Percentiles rank a stretch among this genome's conserved stretches.
phyloP scores from a whole-genome alignment of 2,888 invertebrate genomes.

The Calliphora vomitoria region DNA sequence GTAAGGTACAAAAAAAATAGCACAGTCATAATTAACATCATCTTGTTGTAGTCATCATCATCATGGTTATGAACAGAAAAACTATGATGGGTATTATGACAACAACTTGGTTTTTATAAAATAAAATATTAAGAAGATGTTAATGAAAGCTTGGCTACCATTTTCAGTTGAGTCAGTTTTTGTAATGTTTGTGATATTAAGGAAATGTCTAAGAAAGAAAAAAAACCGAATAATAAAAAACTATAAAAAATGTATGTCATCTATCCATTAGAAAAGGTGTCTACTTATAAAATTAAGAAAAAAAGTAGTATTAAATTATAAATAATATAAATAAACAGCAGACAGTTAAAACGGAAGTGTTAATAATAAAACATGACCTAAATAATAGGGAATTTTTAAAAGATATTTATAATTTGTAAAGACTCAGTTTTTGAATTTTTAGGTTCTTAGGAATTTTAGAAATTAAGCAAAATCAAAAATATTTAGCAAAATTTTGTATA shows the following conservation, averaged over 20 bases:
- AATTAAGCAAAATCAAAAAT: neutral
- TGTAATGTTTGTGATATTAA: no score
- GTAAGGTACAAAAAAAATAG: constrained; percentile 23
- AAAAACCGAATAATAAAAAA: neutral
- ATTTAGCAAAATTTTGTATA: no score
- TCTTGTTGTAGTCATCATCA: no score
- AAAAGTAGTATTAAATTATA: neutral
- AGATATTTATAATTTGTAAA: neutral
- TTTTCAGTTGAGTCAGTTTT: no score
- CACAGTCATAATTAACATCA: constrained; percentile 36
- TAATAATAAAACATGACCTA: constrained; percentile 18
- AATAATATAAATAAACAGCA: neutral
- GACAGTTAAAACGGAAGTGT: constrained; percentile 38
- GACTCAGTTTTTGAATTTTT: neutral
- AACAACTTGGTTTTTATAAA: constrained; percentile 11
- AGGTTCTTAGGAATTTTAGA: no score
- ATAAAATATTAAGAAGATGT: neutral
- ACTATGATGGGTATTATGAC: constrained; percentile 5
- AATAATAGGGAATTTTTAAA: neutral
- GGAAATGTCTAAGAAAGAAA: no score
- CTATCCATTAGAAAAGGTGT: constrained; percentile 13
- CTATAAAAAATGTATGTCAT: constrained; percentile 17
- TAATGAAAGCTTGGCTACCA: no score
- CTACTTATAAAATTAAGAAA: neutral
- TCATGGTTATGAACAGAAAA: neutral